Conservation (phyloP, 2,888 invertebrate species). For the Romanomermis culicivorax region DNA sequence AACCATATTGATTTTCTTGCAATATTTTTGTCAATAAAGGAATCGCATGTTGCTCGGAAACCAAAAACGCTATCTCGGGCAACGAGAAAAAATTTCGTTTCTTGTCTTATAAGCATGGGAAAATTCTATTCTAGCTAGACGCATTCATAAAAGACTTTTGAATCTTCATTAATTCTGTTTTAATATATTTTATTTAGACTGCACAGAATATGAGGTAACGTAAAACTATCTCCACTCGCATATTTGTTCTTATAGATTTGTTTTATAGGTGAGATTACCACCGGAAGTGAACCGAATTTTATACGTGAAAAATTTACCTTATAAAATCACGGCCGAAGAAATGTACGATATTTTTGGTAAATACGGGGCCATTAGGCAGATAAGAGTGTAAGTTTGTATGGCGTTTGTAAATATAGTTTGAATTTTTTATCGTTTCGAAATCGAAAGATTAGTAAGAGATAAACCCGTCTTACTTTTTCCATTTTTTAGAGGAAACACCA, state of each 20-base stretch:
- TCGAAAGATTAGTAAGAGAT: too few species aligned
- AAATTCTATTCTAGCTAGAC: too few species aligned
- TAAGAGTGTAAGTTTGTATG: slow-evolving; percentile 87
- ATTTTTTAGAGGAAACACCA: slow-evolving; percentile 62
- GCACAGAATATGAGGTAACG: background rate
- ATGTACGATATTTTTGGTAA: slow-evolving; percentile 99
- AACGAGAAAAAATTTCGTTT: too few species aligned
- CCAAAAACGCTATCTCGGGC: too few species aligned
- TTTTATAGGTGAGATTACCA: slow-evolving; percentile 45
- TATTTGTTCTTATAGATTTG: background rate
- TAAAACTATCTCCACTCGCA: background rate
- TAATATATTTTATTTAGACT: background rate
- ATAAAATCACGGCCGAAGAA: slow-evolving; percentile 97
- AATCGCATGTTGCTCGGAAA: too few species aligned
- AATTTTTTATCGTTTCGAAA: too few species aligned
- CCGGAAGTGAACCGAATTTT: slow-evolving; percentile 94
- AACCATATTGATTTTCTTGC: too few species aligned
- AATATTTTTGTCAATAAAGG: too few species aligned
- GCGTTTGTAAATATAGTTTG: too few species aligned
- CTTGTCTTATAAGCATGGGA: too few species aligned
- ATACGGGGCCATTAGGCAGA: slow-evolving; percentile 95
- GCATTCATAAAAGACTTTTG: too few species aligned
- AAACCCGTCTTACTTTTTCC: background rate
- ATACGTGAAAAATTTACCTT: slow-evolving; percentile 87
- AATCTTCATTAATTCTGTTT: background rate